A percentile compares a stretch with the other conserved stretches of the same genome.
phyloP scores from a whole-genome alignment of 2,113 vertebrate species.

The Antennarius striatus region DNA sequence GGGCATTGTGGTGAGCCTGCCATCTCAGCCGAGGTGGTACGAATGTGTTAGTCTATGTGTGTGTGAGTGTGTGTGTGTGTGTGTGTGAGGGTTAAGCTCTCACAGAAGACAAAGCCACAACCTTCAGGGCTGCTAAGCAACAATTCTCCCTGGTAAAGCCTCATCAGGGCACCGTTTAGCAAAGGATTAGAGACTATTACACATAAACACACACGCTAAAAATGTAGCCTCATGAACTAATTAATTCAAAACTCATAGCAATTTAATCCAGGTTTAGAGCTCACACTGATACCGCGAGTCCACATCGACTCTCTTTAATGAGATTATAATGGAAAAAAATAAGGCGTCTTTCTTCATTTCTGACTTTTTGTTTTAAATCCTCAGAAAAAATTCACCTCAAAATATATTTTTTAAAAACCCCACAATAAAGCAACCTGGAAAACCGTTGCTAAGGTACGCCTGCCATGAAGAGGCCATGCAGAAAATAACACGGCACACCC shows the following conservation, averaged over 20 bases:
- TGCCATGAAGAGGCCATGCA: neutral
- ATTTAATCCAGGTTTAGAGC: constrained; percentile 28
- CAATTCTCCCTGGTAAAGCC: constrained; percentile 69
- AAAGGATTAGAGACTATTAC: constrained; percentile 70
- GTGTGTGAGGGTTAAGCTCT: constrained; percentile 60
- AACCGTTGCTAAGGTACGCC: constrained; percentile 2
- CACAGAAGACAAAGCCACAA: constrained; percentile 69
- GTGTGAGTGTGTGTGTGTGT: constrained; percentile 19
- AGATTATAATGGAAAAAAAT: neutral
- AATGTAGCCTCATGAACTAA: constrained; percentile 37
- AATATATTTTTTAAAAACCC: neutral
- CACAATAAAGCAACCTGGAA: constrained; percentile 6
- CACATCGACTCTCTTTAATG: neutral
- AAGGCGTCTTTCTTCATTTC: neutral
- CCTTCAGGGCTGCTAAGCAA: constrained; percentile 72
- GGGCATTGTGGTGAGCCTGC: constrained; percentile 46
- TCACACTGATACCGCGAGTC: constrained; percentile 9
- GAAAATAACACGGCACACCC: constrained; percentile 18
- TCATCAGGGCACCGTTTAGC: constrained; percentile 70
- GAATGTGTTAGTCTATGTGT: constrained; percentile 6
- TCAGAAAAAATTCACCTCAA: neutral
- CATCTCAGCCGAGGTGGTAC: constrained; percentile 52
- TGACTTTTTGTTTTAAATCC: neutral
- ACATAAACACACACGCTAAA: constrained; percentile 52
- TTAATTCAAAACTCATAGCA: constrained; percentile 43